Base-by-base conservation (phyloP, 2,113 vertebrate species). In the Eira barbara region DNA sequence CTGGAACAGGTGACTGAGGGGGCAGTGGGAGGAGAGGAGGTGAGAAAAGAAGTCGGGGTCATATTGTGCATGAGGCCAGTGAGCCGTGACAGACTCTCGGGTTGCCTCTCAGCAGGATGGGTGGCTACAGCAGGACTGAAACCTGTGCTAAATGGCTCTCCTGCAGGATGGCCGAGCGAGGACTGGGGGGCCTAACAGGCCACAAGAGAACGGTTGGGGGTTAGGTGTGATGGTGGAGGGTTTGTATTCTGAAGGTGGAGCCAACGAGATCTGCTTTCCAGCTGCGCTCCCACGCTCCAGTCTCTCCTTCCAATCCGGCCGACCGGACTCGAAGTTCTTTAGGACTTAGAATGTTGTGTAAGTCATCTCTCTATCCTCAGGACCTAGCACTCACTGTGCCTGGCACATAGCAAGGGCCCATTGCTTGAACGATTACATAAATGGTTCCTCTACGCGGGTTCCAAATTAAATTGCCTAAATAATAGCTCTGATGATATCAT, bases 391-490 rank as follows among this genome's bases (percentile, higher is more conserved):
- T 12, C 65, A 25, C 47, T 15, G 59, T 52, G 89, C 86, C 34
- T 78, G 59, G 73, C 84, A 69, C 59, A 18, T 1, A 79, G 71
- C 94, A 90, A 94, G 47, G 23, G 42, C 57, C 29, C 27, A 4
- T 45, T 27, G 65, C 76, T 73, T 74, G 73, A 59, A 61, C 20
- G 49, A 42, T 88, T 79, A 85, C 39, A 79, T 47, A 88, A 81
- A 42, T n/a, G 52, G 49, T n/a, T 90, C 73, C 78, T 95, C 87
- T 47, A 83, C 29, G 31, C 47, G 36, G 94, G 20, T 49, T 86
- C 71, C 82, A 88, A 94, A 96, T 93, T 86, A 83, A 97, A 97
- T 83, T 86, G 78, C 42, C 86, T 85, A 89, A 91, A 82, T 69
- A 85, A 74, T 63, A 80, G 79, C 71, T 91, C 89, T 83, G 76